phyloP scores from a whole-genome alignment of 2,888 invertebrate species.

The Eupithecia exiguata region DNA sequence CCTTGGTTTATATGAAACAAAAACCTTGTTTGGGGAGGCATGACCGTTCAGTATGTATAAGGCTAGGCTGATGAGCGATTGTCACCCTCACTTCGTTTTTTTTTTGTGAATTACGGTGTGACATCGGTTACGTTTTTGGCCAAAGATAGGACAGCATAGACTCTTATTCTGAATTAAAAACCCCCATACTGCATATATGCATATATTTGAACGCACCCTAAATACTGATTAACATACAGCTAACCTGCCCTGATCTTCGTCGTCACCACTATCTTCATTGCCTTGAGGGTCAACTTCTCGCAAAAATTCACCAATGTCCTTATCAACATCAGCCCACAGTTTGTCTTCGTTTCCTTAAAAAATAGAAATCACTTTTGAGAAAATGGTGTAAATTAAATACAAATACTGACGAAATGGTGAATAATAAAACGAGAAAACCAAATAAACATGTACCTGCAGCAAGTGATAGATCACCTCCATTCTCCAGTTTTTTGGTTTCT shows the following conservation, averaged over 20 bases:
- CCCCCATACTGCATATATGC: not conserved
- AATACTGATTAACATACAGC: constrained; percentile 5
- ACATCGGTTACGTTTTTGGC: not conserved
- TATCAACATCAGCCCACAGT: constrained; percentile 92
- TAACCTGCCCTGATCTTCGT: constrained; percentile 85
- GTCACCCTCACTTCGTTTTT: no score
- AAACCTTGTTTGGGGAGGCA: not conserved
- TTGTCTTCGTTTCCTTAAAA: constrained; percentile 85
- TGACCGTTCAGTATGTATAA: not conserved
- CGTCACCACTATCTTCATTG: constrained; percentile 88
- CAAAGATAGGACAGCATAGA: not conserved
- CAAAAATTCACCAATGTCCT: constrained; percentile 90
- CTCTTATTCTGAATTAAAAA: not conserved
- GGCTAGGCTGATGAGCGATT: not conserved
- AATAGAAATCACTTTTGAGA: not conserved
- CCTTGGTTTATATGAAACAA: not conserved
- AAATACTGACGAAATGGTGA: not conserved
- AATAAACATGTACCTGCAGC: constrained; percentile 55
- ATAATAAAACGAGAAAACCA: not conserved
- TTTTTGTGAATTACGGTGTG: not conserved
- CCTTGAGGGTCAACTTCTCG: constrained; percentile 88
- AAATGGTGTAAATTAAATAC: not conserved
- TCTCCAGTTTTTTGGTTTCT: constrained; percentile 74
- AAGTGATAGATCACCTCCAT: constrained; percentile 65
- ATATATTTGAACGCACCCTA: not conserved